A percentile compares a stretch with the other conserved stretches of the same genome.
Conservation (phyloP, 2,113 vertebrate genomes). For the Oreocharis arfaki region DNA sequence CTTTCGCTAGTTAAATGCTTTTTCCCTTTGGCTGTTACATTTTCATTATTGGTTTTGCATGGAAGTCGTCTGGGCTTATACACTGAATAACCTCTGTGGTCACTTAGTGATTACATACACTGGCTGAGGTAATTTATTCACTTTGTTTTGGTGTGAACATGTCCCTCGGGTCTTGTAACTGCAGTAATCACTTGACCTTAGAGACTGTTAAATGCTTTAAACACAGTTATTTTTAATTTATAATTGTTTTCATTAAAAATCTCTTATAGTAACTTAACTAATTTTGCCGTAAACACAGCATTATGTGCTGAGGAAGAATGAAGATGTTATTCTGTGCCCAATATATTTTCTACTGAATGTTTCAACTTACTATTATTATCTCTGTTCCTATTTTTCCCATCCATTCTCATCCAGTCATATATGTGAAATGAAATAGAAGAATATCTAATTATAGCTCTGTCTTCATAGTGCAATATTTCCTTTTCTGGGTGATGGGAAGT, state of each 20-base stretch:
- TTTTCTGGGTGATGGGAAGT: background rate
- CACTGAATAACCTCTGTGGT: slow-evolving; percentile 77
- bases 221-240: slow-evolving; percentile 84
- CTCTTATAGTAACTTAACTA: slow-evolving; percentile 69
- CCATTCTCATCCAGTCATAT: background rate
- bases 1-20: background rate
- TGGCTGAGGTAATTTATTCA: slow-evolving; percentile 80
- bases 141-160: slow-evolving; percentile 83
- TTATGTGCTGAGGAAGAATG: slow-evolving; percentile 29
- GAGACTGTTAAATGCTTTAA: slow-evolving; percentile 81
- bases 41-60: slow-evolving; percentile 77
- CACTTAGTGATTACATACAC: slow-evolving; percentile 76
- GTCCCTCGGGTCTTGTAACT: slow-evolving; percentile 81
- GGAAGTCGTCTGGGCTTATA: slow-evolving; percentile 67
- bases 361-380: background rate
- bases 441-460: slow-evolving; percentile 28
- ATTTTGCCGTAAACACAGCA: slow-evolving; percentile 69
- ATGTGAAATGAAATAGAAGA: slow-evolving; percentile 37
- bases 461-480: background rate
- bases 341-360: slow-evolving; percentile 16
- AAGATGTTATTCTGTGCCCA: slow-evolving; percentile 51
- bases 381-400: background rate
- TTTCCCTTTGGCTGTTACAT: slow-evolving; percentile 58
- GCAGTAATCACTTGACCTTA: slow-evolving; percentile 81
- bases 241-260: slow-evolving; percentile 86